Evolutionary conservation across 2,113 vertebrate species (phyloP).

Genomic region (Cnemophilus loriae): DNA sequence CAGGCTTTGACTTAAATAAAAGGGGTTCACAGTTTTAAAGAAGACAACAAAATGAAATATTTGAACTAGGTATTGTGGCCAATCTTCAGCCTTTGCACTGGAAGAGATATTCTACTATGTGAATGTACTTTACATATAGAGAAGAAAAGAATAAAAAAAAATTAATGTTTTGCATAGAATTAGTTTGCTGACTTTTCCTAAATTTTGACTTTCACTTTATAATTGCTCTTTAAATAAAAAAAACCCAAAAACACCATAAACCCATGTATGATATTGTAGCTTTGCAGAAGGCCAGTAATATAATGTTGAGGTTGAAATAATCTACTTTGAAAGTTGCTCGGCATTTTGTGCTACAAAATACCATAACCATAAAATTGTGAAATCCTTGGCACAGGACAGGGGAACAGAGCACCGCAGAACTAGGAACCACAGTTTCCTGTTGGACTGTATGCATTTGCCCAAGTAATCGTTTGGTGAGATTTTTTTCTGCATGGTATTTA

Average conservation of each 20-base stretch:
- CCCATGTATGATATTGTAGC: not conserved
- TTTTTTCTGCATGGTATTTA: not conserved
- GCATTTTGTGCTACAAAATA: not conserved
- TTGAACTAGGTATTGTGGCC: not conserved
- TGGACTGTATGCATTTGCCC: not conserved
- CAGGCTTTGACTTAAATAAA: not conserved
- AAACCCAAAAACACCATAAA: not conserved
- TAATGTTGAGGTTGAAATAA: not conserved
- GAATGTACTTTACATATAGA: not conserved
- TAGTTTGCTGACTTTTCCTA: not conserved
- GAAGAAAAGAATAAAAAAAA: not conserved
- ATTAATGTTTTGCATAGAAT: not conserved
- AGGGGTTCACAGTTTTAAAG: not conserved
- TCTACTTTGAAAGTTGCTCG: not conserved
- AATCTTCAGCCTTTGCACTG: not conserved
- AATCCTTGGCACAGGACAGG: not conserved
- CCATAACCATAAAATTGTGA: not conserved
- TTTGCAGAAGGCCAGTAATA: not conserved
- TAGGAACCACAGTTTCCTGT: not conserved
- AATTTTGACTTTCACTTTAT: not conserved
- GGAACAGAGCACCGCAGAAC: not conserved
- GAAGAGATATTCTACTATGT: not conserved
- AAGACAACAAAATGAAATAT: not conserved
- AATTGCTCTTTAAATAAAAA: not conserved
- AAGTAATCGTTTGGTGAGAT: not conserved